These are phyloP conservation scores for Chlamydotis undulata DNA, from an alignment of 2,113 vertebrate genomes.

Conservation along the genomic window DNA sequence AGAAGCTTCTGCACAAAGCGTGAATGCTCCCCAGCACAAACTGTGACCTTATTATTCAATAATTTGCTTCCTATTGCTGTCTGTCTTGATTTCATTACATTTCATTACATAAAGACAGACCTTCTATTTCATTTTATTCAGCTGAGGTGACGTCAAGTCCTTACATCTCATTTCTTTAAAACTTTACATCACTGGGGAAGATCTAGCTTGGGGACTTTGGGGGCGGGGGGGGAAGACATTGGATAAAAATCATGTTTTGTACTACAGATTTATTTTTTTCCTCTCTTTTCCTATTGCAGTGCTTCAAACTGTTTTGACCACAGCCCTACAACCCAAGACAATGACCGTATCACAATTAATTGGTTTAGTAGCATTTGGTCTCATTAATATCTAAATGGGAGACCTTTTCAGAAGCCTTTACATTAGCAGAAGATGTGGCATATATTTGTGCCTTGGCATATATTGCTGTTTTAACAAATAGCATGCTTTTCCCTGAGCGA, in stretches of 20 bases:
- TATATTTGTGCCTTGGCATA: not conserved
- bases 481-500: not conserved
- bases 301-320: not conserved
- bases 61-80: constrained; percentile 41
- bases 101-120: constrained; percentile 37
- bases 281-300: not conserved
- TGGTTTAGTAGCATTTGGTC: not conserved
- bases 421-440: not conserved
- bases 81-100: constrained; percentile 34
- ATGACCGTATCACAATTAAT: not conserved
- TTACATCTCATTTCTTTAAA: not conserved
- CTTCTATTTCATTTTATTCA: not conserved
- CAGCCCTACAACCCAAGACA: not conserved
- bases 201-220: not conserved
- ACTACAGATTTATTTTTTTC: not conserved
- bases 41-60: constrained; percentile 13
- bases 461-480: not conserved
- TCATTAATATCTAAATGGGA: not conserved
- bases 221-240: not conserved
- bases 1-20: not conserved
- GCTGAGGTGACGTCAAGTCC: not conserved
- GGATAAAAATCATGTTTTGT: not conserved
- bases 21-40: not conserved
- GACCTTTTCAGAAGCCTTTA: not conserved
- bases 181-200: not conserved